Evolutionary conservation across 2,888 invertebrate species (phyloP).

Genomic region (Microctonus aethiopoides): DNA sequence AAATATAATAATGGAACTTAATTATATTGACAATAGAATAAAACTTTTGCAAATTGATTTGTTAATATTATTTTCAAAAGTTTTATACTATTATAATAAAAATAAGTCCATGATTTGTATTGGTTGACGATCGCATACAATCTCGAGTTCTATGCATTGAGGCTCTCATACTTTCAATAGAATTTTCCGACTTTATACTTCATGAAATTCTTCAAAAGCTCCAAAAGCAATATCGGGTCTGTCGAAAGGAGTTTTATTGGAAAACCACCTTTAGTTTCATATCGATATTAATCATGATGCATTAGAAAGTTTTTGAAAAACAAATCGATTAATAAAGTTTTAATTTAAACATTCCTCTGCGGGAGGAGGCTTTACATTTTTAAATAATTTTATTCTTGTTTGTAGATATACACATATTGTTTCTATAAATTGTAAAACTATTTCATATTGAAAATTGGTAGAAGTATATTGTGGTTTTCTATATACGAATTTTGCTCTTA

Average conservation of each 20-base stretch:
- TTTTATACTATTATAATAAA: background rate
- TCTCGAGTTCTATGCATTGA: background rate
- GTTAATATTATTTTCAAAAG: background rate
- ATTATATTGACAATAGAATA: background rate
- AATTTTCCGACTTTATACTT: background rate
- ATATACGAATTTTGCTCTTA: background rate
- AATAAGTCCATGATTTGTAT: background rate
- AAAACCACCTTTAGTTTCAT: background rate
- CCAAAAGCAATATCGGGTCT: conserved; percentile 1
- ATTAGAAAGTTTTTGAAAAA: background rate
- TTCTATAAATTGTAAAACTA: background rate
- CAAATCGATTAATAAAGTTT: background rate
- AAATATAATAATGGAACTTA: conserved; percentile 3
- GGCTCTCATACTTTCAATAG: background rate
- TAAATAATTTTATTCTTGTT: background rate
- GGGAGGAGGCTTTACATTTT: background rate
- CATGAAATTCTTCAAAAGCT: conserved; percentile 9
- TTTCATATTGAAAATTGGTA: background rate
- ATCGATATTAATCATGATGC: background rate
- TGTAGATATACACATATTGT: background rate
- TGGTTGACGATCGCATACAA: background rate
- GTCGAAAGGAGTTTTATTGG: background rate
- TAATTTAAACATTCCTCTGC: background rate
- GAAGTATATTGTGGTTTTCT: background rate
- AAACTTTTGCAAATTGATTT: background rate